A percentile compares a stretch with the other conserved stretches of the same genome.
These are phyloP conservation scores for Dreissena polymorpha DNA, from an alignment of 1,140 invertebrate genomes.

Conservation along the genomic window DNA sequence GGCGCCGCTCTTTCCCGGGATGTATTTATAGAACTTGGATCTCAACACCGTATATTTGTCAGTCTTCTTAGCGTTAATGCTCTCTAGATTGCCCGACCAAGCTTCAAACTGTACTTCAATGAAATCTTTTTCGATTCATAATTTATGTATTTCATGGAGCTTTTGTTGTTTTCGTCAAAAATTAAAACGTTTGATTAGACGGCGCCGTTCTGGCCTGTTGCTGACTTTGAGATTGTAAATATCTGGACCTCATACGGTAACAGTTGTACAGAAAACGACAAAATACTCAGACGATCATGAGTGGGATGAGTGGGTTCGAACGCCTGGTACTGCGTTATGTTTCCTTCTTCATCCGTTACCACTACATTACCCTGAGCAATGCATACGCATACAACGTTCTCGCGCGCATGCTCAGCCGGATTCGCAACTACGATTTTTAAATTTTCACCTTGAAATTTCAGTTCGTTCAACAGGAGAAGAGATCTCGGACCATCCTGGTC, in stretches of 20 bases:
- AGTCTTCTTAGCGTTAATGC: constrained; percentile 16
- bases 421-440: constrained; percentile 41
- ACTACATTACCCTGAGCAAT: constrained; percentile 8
- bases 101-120: constrained; percentile 35
- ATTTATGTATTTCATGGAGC: constrained; percentile 4
- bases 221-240: background rate
- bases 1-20: constrained; percentile 35
- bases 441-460: background rate
- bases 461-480: background rate
- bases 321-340: background rate
- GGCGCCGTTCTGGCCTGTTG: too few relatives aligned
- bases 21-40: constrained; percentile 27
- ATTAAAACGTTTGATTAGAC: background rate
- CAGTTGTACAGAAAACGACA: constrained; percentile 16
- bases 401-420: constrained; percentile 13
- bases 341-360: background rate
- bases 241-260: constrained; percentile 38
- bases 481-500: background rate
- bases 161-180: background rate
- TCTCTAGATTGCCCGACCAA: constrained; percentile 26
- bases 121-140: constrained; percentile 32
- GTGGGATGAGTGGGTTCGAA: background rate
- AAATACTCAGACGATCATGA: background rate
- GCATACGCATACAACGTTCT: constrained; percentile 21
- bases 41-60: constrained; percentile 6